phyloP scores from a whole-genome alignment of 2,797 vertebrate species.

The Siniperca undulata region DNA sequence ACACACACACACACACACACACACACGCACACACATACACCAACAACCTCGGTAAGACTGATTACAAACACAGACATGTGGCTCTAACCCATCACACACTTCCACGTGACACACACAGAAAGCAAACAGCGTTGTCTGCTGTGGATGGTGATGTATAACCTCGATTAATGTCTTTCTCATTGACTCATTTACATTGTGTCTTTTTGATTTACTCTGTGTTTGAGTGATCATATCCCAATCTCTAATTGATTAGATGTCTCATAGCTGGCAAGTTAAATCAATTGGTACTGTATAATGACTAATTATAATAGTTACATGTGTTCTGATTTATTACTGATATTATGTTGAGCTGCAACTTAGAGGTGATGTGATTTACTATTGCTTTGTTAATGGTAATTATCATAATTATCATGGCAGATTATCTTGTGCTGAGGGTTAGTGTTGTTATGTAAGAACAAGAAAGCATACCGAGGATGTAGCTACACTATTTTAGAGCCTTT shows the following conservation, averaged over 20 bases:
- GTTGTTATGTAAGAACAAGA: background rate
- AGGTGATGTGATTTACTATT: conserved; percentile 27
- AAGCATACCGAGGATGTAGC: background rate
- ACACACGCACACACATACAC: conserved; percentile 39
- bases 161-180: conserved; percentile 20
- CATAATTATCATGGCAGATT: conserved; percentile 25
- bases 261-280: conserved; percentile 29
- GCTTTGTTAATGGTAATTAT: conserved; percentile 45
- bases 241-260: conserved; percentile 49
- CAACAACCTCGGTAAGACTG: background rate
- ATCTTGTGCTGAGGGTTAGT: background rate
- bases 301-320: conserved; percentile 50
- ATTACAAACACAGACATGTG: conserved; percentile 22
- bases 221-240: conserved; percentile 33
- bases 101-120: conserved; percentile 17
- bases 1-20: conserved; percentile 34
- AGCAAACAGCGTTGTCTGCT: too few relatives aligned
- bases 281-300: conserved; percentile 46
- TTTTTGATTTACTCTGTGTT: conserved; percentile 44
- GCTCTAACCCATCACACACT: conserved; percentile 1
- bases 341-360: background rate
- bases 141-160: conserved; percentile 11
- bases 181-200: background rate
- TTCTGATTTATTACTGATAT: conserved; percentile 53
- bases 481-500: background rate